These are phyloP conservation scores for Cephus runcator DNA, from an alignment of 2,888 invertebrate species.

Conservation along the genomic window DNA sequence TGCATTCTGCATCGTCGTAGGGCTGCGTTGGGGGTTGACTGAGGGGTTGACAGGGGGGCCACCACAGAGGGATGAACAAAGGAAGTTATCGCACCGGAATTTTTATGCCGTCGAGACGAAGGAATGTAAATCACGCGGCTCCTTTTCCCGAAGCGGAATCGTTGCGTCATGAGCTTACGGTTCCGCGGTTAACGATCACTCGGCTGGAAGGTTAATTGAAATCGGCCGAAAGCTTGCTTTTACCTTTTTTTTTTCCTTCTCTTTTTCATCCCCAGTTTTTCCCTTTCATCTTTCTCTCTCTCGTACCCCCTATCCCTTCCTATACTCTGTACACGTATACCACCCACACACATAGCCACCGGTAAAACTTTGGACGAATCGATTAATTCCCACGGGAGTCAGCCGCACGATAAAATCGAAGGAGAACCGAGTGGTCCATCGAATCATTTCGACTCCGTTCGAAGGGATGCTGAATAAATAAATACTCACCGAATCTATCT, in stretches of 20 bases:
- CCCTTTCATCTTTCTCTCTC: conserved; percentile 23
- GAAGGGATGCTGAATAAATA: conserved; percentile 15
- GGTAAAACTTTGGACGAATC: background rate
- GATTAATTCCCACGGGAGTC: background rate
- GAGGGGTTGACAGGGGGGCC: conserved; percentile 18
- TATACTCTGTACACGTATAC: background rate
- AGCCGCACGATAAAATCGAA: background rate
- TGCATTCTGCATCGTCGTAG: background rate
- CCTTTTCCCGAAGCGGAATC: background rate
- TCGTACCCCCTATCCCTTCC: conserved; percentile 12
- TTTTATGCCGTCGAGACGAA: conserved; percentile 61
- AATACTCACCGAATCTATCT: background rate
- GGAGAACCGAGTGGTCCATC: background rate
- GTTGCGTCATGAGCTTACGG: background rate
- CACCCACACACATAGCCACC: background rate
- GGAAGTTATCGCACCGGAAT: conserved; percentile 63
- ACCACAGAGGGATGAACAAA: conserved; percentile 59
- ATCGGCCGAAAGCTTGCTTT: background rate
- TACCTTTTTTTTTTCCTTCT: background rate
- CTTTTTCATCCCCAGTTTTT: background rate
- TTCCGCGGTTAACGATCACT: background rate
- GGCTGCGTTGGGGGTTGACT: background rate
- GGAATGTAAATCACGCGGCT: conserved; percentile 60
- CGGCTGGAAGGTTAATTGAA: background rate
- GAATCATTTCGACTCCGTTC: conserved; percentile 6